phyloP scores from a whole-genome alignment of 1,140 invertebrate species.

The Nasonia vitripennis region DNA sequence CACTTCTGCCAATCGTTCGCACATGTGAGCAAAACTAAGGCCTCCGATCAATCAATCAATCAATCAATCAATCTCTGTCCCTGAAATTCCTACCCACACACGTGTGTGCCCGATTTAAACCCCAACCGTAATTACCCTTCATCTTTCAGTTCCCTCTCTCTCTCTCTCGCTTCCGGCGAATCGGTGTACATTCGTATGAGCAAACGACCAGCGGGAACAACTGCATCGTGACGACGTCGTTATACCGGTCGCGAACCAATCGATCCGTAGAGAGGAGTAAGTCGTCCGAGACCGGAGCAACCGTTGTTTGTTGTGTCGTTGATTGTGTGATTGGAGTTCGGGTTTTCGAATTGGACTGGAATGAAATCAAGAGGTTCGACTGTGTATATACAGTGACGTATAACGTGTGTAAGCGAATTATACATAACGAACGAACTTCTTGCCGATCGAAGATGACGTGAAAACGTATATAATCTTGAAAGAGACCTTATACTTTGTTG shows the following conservation, averaged over 20 bases:
- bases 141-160: not conserved
- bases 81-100: not conserved
- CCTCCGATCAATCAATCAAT: slow-evolving; percentile 8
- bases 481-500: too few species aligned
- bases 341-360: too few species aligned
- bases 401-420: not conserved
- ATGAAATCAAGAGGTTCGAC: too few species aligned
- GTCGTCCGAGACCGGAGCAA: not conserved
- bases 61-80: slow-evolving; percentile 9
- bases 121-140: not conserved
- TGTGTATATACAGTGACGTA: too few species aligned
- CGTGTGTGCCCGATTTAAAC: not conserved
- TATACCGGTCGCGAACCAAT: not conserved
- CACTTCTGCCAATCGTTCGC: not conserved
- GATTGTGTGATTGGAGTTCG: too few species aligned
- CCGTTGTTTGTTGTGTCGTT: not conserved
- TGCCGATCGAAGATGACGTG: too few species aligned
- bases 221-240: not conserved
- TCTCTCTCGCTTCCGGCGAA: not conserved
- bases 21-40: slow-evolving; percentile 4
- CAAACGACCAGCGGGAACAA: not conserved
- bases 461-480: too few species aligned
- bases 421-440: not conserved
- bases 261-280: not conserved
- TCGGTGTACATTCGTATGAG: not conserved